These are phyloP conservation scores for Apus apus DNA, from an alignment of 2,113 vertebrate species.

Conservation along the genomic window DNA sequence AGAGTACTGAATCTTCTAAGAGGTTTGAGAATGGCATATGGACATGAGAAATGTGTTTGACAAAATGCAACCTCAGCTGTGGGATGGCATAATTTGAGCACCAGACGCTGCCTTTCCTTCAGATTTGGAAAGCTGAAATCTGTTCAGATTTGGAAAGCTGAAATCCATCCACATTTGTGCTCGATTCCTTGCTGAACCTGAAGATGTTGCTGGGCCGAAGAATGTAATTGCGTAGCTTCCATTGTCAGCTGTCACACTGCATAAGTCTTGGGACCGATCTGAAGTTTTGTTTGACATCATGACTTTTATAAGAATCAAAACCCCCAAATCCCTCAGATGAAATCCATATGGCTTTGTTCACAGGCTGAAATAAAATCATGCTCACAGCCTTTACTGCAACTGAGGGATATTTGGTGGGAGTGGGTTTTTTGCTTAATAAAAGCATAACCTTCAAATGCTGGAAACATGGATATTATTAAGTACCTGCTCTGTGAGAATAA, in stretches of 20 bases:
- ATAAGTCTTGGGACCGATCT: constrained; percentile 61
- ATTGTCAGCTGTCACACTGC: constrained; percentile 60
- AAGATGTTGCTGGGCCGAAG: not conserved
- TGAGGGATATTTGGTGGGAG: constrained; percentile 68
- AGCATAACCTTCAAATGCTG: constrained; percentile 28
- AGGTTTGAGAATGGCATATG: not conserved
- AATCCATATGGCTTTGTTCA: constrained; percentile 74
- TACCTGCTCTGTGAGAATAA: constrained; percentile 66
- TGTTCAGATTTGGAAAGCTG: not conserved
- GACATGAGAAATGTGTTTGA: not conserved
- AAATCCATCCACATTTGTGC: not conserved
- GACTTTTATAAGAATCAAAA: constrained; percentile 67
- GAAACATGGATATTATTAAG: constrained; percentile 71
- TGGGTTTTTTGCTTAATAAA: constrained; percentile 58
- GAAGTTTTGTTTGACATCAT: constrained; percentile 70
- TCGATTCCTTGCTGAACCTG: constrained; percentile 10
- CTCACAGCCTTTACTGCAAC: constrained; percentile 67
- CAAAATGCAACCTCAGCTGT: not conserved
- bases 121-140: not conserved
- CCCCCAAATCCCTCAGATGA: constrained; percentile 65
- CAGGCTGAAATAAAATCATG: constrained; percentile 64
- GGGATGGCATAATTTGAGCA: not conserved
- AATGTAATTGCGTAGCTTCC: constrained; percentile 50
- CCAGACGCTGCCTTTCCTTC: not conserved
- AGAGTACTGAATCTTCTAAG: not conserved